These are phyloP conservation scores for Drosophila auraria DNA, from an alignment of 1,140 invertebrate genomes.

Conservation along the genomic window DNA sequence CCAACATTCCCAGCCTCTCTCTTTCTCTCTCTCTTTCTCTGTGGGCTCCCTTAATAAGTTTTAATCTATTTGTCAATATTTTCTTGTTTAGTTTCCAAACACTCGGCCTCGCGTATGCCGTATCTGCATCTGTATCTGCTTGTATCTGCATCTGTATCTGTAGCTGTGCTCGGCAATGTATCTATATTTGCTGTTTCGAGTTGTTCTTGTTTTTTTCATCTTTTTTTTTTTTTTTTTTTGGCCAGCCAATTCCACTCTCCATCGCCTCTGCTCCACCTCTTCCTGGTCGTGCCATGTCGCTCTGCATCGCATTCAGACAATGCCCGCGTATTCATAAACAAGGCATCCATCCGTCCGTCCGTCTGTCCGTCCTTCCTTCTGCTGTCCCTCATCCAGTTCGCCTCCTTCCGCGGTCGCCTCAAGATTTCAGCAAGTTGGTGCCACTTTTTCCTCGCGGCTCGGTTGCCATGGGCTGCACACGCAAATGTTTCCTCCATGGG, in stretches of 20 bases:
- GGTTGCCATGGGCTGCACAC: slow-evolving; percentile 49
- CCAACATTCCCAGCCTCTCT: slow-evolving; percentile 23
- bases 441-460: slow-evolving; percentile 35
- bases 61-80: slow-evolving; percentile 83
- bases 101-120: slow-evolving; percentile 40
- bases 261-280: slow-evolving; percentile 35
- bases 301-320: slow-evolving; percentile 56
- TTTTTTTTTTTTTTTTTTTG: slow-evolving; percentile 40
- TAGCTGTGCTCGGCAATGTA: slow-evolving; percentile 16
- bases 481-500: slow-evolving; percentile 19
- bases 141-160: slow-evolving; percentile 30
- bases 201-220: slow-evolving; percentile 3
- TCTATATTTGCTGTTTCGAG: slow-evolving; percentile 45
- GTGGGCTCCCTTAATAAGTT: slow-evolving; percentile 70
- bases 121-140: slow-evolving; percentile 25
- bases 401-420: slow-evolving; percentile 21
- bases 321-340: slow-evolving; percentile 77
- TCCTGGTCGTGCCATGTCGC: slow-evolving; percentile 33
- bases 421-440: slow-evolving; percentile 67
- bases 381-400: slow-evolving; percentile 35
- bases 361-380: slow-evolving; percentile 10
- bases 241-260: slow-evolving; percentile 46
- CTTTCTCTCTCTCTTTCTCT: neutral
- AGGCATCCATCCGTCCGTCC: slow-evolving; percentile 38
- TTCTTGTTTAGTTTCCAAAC: slow-evolving; percentile 77